These are phyloP conservation scores for Stercorarius parasiticus DNA, from an alignment of 2,113 vertebrate genomes.

Conservation along the genomic window DNA sequence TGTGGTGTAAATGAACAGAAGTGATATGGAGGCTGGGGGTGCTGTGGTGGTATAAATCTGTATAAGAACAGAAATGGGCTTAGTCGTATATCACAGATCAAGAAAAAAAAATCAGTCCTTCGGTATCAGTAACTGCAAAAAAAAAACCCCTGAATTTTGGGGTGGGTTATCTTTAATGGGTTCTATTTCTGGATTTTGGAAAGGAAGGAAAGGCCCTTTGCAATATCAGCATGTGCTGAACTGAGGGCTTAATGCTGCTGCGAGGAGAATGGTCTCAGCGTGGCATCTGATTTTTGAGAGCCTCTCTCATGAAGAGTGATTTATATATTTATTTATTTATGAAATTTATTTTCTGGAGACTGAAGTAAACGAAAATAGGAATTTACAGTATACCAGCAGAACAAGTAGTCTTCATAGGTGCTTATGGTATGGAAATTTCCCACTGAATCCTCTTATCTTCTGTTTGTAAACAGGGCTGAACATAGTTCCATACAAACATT, in stretches of 20 bases:
- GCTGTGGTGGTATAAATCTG: background rate
- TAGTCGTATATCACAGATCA: background rate
- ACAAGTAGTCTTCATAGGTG: slow-evolving; percentile 39
- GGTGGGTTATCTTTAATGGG: background rate
- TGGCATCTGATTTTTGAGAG: slow-evolving; percentile 45
- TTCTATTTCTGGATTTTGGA: background rate
- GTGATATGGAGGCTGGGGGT: background rate
- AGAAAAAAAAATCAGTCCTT: background rate
- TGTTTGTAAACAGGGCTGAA: slow-evolving; percentile 43
- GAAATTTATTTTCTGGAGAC: background rate
- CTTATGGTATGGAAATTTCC: slow-evolving; percentile 52
- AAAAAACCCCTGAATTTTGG: background rate
- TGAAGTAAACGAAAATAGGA: background rate
- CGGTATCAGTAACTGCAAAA: background rate
- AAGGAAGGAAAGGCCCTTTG: background rate
- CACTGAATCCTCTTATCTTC: background rate
- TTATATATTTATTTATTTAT: background rate
- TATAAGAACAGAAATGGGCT: background rate
- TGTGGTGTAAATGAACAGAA: background rate
- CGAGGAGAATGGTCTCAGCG: slow-evolving; percentile 32
- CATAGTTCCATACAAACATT: slow-evolving; percentile 1
- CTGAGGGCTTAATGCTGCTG: slow-evolving; percentile 36
- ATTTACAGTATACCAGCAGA: slow-evolving; percentile 9
- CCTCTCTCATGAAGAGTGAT: slow-evolving; percentile 22
- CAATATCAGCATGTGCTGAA: background rate